Conservation (phyloP, 2,797 vertebrate species). For the Enteromius anoplus region DNA sequence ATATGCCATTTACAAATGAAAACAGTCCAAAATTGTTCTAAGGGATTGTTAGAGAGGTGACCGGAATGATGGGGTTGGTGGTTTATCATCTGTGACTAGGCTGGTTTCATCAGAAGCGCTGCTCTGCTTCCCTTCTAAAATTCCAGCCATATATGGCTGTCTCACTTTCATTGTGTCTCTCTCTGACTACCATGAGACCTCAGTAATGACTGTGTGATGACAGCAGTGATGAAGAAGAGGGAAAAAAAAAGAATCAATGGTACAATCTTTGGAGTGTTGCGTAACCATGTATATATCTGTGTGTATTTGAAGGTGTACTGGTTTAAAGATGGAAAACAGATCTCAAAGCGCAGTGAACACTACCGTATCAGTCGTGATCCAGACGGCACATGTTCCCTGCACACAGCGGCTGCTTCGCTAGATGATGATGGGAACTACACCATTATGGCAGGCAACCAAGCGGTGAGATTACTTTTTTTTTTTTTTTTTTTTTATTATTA, state of each 20-base stretch:
- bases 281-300: slow-evolving; percentile 33
- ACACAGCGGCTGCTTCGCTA: slow-evolving; percentile 85
- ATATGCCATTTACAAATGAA: not conserved
- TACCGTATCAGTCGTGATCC: slow-evolving; percentile 90
- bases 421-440: slow-evolving; percentile 99
- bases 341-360: slow-evolving; percentile 95
- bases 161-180: slow-evolving; percentile 15
- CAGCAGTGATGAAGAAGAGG: slow-evolving; percentile 51
- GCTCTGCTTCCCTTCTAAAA: slow-evolving; percentile 27
- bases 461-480: slow-evolving; percentile 75
- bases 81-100: slow-evolving; percentile 26
- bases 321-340: slow-evolving; percentile 99
- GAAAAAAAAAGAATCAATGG: not conserved
- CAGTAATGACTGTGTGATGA: slow-evolving; percentile 65
- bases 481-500: not conserved
- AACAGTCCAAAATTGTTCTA: not conserved
- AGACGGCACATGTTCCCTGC: slow-evolving; percentile 91
- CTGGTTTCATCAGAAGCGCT: slow-evolving; percentile 32
- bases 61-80: not conserved
- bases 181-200: slow-evolving; percentile 27
- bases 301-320: slow-evolving; percentile 87
- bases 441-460: slow-evolving; percentile 92
- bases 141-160: slow-evolving; percentile 53
- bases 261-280: slow-evolving; percentile 7
- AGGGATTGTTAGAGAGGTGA: not conserved